Percentiles rank a stretch among this genome's conserved stretches.
phyloP scores from a whole-genome alignment of 2,888 invertebrate species.

The Seira sanloemensis region DNA sequence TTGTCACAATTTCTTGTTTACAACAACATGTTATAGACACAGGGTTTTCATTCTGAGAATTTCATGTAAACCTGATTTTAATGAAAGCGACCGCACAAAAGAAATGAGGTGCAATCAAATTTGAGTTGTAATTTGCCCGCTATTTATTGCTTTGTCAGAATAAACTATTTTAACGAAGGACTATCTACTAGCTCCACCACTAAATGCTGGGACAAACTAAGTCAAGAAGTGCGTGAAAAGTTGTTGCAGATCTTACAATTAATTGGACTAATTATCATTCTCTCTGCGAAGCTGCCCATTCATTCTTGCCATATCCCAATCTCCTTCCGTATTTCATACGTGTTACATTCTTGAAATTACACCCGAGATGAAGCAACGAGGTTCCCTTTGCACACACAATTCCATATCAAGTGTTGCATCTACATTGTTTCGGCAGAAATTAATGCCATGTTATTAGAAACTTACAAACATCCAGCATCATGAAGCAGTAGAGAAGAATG shows the following conservation, averaged over 20 bases:
- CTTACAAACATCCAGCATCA: not conserved
- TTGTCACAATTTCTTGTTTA: too few species aligned
- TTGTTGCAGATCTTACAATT: constrained; percentile 41
- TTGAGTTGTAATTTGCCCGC: too few species aligned
- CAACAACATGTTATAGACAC: too few species aligned
- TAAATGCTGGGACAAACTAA: not conserved
- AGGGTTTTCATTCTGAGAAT: too few species aligned
- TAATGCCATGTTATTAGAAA: constrained; percentile 34
- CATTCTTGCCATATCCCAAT: not conserved
- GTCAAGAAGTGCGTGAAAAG: constrained; percentile 31
- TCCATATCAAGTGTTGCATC: constrained; percentile 5
- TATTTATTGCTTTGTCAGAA: too few species aligned
- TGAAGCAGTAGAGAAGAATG: not conserved
- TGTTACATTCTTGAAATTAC: not conserved
- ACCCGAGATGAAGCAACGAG: not conserved
- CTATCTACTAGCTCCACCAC: too few species aligned
- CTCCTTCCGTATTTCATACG: not conserved
- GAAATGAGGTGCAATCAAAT: too few species aligned
- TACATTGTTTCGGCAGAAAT: constrained; percentile 29
- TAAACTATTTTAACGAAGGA: too few species aligned
- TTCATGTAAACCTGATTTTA: too few species aligned
- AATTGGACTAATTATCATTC: constrained; percentile 59
- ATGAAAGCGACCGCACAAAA: too few species aligned
- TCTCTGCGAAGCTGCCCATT: constrained; percentile 39
- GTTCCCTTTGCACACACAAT: not conserved